A percentile compares a stretch with the other conserved stretches of the same genome.
phyloP scores from a whole-genome alignment of 2,888 invertebrate species.

The Drosophila paucipuncta region DNA sequence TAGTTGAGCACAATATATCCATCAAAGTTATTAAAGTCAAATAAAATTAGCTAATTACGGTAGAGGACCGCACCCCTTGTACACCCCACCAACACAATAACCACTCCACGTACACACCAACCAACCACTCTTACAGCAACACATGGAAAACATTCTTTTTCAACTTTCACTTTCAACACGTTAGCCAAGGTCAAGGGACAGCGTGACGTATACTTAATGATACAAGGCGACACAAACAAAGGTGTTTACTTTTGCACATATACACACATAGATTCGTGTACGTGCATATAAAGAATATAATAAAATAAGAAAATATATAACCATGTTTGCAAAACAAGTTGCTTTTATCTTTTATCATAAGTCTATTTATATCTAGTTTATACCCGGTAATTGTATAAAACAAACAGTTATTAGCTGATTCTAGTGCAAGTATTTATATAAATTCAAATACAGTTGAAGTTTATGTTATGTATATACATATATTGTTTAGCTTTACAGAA shows the following conservation, averaged over 20 bases:
- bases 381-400: background rate
- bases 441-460: background rate
- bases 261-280: background rate
- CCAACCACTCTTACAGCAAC: background rate
- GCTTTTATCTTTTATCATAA: background rate
- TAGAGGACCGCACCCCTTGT: background rate
- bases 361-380: background rate
- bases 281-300: slow-evolving; percentile 10
- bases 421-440: background rate
- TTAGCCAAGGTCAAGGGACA: slow-evolving; percentile 56
- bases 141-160: slow-evolving; percentile 16
- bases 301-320: slow-evolving; percentile 12
- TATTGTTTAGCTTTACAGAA: background rate
- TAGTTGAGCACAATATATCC: slow-evolving; percentile 10
- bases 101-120: background rate
- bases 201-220: slow-evolving; percentile 44
- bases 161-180: slow-evolving; percentile 46
- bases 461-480: background rate
- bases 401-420: background rate
- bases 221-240: slow-evolving; percentile 27
- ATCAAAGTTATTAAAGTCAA: slow-evolving; percentile 18
- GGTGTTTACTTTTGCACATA: slow-evolving; percentile 28
- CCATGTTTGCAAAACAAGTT: slow-evolving; percentile 37
- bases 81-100: background rate
- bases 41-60: slow-evolving; percentile 38